A percentile compares a stretch with the other conserved stretches of the same genome.
These are phyloP conservation scores for Peromyscus nudipes DNA, from an alignment of 2,797 vertebrate genomes.

Conservation along the genomic window DNA sequence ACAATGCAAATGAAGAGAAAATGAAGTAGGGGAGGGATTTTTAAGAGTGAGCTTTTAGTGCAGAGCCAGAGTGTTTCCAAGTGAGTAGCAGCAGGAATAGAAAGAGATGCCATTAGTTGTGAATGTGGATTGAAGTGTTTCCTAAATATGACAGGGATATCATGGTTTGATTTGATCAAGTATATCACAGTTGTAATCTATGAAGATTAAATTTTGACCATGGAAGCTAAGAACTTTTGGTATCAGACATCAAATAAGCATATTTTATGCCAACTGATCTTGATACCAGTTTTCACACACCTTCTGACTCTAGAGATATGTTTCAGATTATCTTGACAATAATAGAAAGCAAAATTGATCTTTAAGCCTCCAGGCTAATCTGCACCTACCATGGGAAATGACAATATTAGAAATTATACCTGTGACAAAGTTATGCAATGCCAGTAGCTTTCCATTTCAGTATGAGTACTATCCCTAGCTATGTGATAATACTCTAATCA, in stretches of 20 bases:
- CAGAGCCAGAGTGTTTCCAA: constrained; percentile 15
- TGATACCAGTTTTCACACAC: background rate
- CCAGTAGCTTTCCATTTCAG: constrained; percentile 49
- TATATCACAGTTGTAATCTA: background rate
- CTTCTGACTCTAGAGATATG: background rate
- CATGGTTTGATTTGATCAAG: background rate
- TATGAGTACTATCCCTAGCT: background rate
- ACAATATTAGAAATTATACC: constrained; percentile 33
- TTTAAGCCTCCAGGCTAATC: background rate
- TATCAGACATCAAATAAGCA: background rate
- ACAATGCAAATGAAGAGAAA: background rate
- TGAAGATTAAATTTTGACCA: background rate
- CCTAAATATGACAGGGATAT: background rate
- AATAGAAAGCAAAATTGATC: background rate
- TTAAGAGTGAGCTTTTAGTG: background rate
- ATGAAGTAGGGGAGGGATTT: background rate
- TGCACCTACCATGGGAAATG: constrained; percentile 6
- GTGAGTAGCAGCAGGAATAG: background rate
- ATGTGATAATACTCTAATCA: constrained; percentile 55
- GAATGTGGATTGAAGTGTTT: background rate
- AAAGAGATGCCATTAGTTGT: background rate
- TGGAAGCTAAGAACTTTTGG: background rate
- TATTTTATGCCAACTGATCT: background rate
- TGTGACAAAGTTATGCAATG: constrained; percentile 42
- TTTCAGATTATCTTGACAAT: background rate